phyloP scores from a whole-genome alignment of 2,113 vertebrate genomes.

The Podarcis raffonei region DNA sequence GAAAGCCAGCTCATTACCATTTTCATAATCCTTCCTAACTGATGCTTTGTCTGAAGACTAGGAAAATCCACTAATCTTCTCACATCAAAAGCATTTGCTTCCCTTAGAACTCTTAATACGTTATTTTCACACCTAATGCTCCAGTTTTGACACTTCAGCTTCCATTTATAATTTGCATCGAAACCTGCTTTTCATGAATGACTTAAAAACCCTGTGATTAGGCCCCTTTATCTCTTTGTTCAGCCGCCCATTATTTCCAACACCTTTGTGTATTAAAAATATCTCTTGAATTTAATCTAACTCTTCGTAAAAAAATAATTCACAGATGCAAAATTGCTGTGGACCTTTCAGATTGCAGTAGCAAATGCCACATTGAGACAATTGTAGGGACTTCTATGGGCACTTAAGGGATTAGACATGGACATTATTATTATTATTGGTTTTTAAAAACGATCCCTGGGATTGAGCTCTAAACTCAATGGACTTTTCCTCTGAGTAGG shows the following conservation, averaged over 20 bases:
- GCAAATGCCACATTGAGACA: background rate
- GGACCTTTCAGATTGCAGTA: background rate
- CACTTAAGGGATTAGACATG: too few species aligned
- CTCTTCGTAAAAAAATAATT: constrained; percentile 20
- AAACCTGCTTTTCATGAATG: background rate
- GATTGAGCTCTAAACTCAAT: too few species aligned
- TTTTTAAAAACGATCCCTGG: too few species aligned
- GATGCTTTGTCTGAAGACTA: background rate
- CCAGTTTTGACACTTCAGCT: background rate
- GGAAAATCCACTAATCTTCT: background rate
- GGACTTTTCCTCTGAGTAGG: too few species aligned
- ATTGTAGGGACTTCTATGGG: background rate
- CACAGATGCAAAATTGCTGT: background rate
- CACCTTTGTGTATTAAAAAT: background rate
- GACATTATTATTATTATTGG: too few species aligned
- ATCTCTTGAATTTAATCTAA: background rate
- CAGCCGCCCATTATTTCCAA: constrained; percentile 16
- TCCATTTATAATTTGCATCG: constrained; percentile 4
- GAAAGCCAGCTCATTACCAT: background rate
- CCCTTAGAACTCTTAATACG: constrained; percentile 7
- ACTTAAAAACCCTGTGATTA: constrained; percentile 16
- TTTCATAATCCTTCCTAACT: background rate
- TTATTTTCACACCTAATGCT: constrained; percentile 17
- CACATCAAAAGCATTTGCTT: background rate
- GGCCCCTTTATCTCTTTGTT: background rate